These are phyloP conservation scores for Asbolus verrucosus DNA, from an alignment of 1,140 invertebrate genomes.

Conservation along the genomic window DNA sequence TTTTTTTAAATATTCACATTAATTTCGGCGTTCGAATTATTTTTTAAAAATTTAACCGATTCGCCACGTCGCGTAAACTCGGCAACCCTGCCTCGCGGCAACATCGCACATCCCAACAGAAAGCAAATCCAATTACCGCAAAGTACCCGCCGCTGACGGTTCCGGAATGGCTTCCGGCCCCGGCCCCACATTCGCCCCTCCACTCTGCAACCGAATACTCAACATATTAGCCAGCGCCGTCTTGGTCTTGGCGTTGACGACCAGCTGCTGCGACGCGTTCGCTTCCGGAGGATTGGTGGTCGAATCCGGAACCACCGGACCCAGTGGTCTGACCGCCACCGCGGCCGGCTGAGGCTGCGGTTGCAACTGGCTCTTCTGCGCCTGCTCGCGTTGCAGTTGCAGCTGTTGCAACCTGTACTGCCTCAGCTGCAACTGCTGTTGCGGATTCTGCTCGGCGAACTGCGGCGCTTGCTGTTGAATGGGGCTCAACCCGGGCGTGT, in stretches of 20 bases:
- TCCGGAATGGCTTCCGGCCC: slow-evolving; percentile 66
- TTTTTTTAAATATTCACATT: too few relatives aligned
- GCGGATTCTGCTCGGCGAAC: slow-evolving; percentile 57
- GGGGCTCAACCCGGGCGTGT: slow-evolving; percentile 66
- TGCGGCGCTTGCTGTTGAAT: slow-evolving; percentile 60
- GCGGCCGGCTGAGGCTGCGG: slow-evolving; percentile 16
- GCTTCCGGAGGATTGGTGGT: slow-evolving; percentile 54
- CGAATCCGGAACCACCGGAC: slow-evolving; percentile 59
- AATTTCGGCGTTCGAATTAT: too few relatives aligned
- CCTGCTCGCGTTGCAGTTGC: slow-evolving; percentile 58
- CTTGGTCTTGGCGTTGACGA: slow-evolving; percentile 94
- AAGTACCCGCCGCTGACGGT: slow-evolving; percentile 78
- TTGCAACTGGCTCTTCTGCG: not conserved
- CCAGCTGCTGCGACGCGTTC: slow-evolving; percentile 60
- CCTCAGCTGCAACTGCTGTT: slow-evolving; percentile 66
- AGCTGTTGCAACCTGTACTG: slow-evolving; percentile 70
- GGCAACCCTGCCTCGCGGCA: too few relatives aligned
- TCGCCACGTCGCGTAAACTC: too few relatives aligned
- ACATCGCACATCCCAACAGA: too few relatives aligned
- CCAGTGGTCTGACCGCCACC: slow-evolving; percentile 55
- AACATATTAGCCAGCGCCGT: slow-evolving; percentile 95
- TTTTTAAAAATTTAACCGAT: too few relatives aligned
- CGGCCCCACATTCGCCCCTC: slow-evolving; percentile 58
- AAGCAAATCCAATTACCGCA: slow-evolving; percentile 67
- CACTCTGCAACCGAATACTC: slow-evolving; percentile 80